These are phyloP conservation scores for Phrynocephalus forsythii DNA, from an alignment of 2,797 vertebrate genomes.

Conservation along the genomic window DNA sequence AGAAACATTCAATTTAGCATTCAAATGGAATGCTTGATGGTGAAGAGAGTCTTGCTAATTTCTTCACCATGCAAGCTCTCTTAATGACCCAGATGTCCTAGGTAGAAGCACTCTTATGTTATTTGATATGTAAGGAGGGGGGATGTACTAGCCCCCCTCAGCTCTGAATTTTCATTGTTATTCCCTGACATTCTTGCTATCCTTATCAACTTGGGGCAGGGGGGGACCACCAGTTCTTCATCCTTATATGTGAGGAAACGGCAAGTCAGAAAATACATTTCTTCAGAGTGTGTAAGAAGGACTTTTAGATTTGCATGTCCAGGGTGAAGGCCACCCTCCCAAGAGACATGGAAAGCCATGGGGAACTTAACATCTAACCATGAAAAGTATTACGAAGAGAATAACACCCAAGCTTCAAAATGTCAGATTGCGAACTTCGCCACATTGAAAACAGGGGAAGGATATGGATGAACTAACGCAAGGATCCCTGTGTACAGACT, in stretches of 20 bases:
- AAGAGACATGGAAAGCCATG: no score
- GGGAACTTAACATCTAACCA: not conserved
- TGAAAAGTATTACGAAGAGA: not conserved
- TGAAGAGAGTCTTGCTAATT: no score
- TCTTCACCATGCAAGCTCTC: not conserved
- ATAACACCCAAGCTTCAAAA: not conserved
- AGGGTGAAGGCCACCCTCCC: not conserved
- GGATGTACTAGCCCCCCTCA: no score
- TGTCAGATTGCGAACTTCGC: not conserved
- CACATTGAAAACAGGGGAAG: not conserved
- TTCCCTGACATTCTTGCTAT: no score
- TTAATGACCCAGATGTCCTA: not conserved
- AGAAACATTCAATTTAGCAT: not conserved
- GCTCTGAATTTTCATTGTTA: no score
- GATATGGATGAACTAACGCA: not conserved
- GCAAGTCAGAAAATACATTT: not conserved
- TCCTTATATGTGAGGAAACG: no score
- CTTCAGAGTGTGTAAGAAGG: not conserved
- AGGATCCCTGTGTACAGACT: not conserved
- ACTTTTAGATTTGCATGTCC: not conserved
- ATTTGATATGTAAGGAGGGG: no score
- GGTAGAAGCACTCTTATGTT: not conserved
- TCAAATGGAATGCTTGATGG: not conserved
- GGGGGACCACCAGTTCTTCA: no score
- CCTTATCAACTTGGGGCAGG: no score